These are phyloP conservation scores for Leptopilina clavipes DNA, from an alignment of 1,140 invertebrate species.

Conservation along the genomic window DNA sequence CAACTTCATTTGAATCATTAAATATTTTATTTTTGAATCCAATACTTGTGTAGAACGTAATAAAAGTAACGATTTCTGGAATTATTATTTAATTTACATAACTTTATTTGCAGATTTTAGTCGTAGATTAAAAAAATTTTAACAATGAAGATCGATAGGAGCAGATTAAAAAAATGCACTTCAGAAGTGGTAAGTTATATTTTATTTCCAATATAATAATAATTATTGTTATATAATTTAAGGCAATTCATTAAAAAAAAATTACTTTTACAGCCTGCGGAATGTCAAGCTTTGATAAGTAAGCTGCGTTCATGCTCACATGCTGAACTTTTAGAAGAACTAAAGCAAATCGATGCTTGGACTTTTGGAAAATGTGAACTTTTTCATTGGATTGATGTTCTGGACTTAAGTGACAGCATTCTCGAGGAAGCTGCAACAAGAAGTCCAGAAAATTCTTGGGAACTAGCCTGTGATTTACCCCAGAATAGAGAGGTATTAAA, in stretches of 20 bases:
- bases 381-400: conserved; percentile 92
- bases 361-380: conserved; percentile 94
- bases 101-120: conserved; percentile 59
- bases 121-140: conserved; percentile 44
- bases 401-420: conserved; percentile 89
- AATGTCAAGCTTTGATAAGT: conserved; percentile 88
- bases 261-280: conserved; percentile 82
- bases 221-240: neutral
- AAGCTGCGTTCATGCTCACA: conserved; percentile 83
- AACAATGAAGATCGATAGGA: conserved; percentile 91
- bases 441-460: conserved; percentile 83
- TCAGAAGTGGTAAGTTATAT: conserved; percentile 85
- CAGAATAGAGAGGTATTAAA: conserved; percentile 79
- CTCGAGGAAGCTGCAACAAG: conserved; percentile 84
- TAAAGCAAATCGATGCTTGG: conserved; percentile 88
- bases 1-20: too few species aligned
- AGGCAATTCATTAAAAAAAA: neutral
- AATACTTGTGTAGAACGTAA: too few species aligned
- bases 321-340: conserved; percentile 82
- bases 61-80: too few species aligned
- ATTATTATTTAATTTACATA: neutral
- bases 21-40: neutral
- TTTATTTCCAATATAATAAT: conserved; percentile 3
- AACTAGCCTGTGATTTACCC: conserved; percentile 84
- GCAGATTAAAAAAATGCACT: conserved; percentile 90